Base-by-base conservation (phyloP, 2,888 invertebrate genomes). In the Hypomecis atomaria region DNA sequence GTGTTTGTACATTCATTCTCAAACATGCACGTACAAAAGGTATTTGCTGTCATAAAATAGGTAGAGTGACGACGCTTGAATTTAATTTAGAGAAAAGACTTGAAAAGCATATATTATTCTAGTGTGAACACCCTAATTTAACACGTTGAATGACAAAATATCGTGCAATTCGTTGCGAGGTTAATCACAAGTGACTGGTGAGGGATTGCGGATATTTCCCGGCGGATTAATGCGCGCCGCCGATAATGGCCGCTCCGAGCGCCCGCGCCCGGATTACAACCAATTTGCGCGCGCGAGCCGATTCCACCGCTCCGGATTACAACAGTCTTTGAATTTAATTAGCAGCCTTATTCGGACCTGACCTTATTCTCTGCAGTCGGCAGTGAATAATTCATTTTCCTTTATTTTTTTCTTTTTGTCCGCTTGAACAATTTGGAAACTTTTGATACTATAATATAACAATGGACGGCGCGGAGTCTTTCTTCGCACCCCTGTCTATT, bases 161-260 rank as follows among this genome's bases (percentile, higher is more conserved):
- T 71, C 65, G 71, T 66, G 70, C 71, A 59, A 70, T 77, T 76
- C 71, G 72, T 65, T 75, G 82, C 76, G 76, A 34, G 79, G 77
- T 81, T 85, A 87, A 87, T 87, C 82, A 82, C 82, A 71, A 77
- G 71, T 73, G 78, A 56, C 64, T 72, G 70, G 67, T 71, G 76
- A 78, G 83, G 83, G 82, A 83, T 81, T 78, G 76, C 74, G 76
- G 77, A 75, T 81, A 79, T 83, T 85, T 82, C 79, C 76, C 74
- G 79, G 76, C 62, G 71, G 83, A 84, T 86, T 87, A 84, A 72
- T 72, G 75, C 61, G 69, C 78, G 72, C 70, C 73, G 76, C 71
- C 73, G 77, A 71, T 81, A 84, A 83, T 82, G 79, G 72, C 75
- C 61, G 69, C 64, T 56, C 63, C 56, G 65, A 71, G 63, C 67